Conservation (phyloP, 2,113 vertebrate species). For the Philantomba maxwellii region DNA sequence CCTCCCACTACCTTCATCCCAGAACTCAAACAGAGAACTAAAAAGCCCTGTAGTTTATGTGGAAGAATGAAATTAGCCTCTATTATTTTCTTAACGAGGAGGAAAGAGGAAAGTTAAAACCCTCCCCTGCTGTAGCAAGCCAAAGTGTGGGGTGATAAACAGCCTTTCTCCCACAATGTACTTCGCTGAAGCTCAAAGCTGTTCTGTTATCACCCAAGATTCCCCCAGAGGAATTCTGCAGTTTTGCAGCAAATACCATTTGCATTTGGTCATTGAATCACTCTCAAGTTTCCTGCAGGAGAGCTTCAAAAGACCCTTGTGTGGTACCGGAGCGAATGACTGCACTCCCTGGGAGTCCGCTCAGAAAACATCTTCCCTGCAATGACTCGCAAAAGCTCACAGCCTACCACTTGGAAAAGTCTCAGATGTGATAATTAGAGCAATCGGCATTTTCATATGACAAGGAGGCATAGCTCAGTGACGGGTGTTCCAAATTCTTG, state of each 20-base stretch:
- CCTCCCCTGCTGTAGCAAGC: background rate
- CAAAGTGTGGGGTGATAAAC: background rate
- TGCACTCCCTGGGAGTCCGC: background rate
- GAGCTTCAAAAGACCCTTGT: slow-evolving; percentile 1
- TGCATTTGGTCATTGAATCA: background rate
- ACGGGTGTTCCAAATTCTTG: background rate
- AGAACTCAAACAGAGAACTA: background rate
- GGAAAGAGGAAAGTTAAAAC: background rate
- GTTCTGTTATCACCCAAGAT: background rate
- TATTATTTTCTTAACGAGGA: slow-evolving; percentile 16
- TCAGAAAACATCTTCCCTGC: background rate
- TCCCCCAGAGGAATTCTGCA: background rate
- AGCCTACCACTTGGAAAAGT: background rate
- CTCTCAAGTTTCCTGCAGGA: background rate
- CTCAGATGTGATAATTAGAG: slow-evolving; percentile 36
- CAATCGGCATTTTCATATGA: background rate
- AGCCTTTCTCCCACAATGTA: background rate
- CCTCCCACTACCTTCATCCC: background rate
- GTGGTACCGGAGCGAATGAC: background rate
- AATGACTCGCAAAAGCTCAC: background rate
- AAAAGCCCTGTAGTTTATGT: background rate
- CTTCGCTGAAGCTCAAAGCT: slow-evolving; percentile 18
- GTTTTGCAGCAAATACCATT: slow-evolving; percentile 14
- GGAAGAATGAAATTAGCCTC: background rate
- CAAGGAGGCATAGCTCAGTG: background rate